These are phyloP conservation scores for Colletes latitarsis DNA, from an alignment of 1,140 invertebrate species.

Conservation along the genomic window DNA sequence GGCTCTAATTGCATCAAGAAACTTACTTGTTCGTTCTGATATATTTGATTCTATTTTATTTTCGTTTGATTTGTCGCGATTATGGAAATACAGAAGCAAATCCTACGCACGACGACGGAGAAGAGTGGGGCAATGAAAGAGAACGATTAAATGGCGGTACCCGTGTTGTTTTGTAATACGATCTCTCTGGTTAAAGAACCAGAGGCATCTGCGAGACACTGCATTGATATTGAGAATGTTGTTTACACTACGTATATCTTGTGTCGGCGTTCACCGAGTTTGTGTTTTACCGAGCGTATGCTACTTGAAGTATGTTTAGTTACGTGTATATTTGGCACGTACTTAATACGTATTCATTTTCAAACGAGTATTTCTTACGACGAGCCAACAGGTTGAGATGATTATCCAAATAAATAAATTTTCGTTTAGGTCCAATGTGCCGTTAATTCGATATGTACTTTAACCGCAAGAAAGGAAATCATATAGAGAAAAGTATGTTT, in stretches of 20 bases:
- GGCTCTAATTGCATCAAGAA: too few species aligned
- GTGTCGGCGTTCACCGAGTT: not conserved
- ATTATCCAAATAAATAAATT: too few species aligned
- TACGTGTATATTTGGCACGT: too few species aligned
- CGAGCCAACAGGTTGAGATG: too few species aligned
- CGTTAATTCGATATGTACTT: not conserved
- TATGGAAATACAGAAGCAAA: not conserved
- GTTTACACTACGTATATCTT: not conserved
- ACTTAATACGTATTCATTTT: too few species aligned
- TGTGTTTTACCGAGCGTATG: not conserved
- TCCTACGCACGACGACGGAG: too few species aligned
- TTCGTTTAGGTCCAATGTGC: not conserved
- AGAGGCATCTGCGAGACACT: not conserved
- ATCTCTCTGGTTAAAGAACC: not conserved
- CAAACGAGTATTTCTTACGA: not conserved
- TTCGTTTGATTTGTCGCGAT: not conserved
- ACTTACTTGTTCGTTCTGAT: too few species aligned
- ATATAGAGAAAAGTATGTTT: not conserved
- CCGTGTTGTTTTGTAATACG: not conserved
- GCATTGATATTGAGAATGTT: slow-evolving; percentile 1
- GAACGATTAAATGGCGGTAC: not conserved
- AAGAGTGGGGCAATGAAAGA: not conserved
- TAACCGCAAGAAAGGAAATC: not conserved
- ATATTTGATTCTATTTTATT: too few species aligned
- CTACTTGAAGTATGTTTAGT: not conserved